Evolutionary conservation across 2,113 vertebrate genomes (phyloP).

Genomic region (Tympanuchus pallidicinctus): DNA sequence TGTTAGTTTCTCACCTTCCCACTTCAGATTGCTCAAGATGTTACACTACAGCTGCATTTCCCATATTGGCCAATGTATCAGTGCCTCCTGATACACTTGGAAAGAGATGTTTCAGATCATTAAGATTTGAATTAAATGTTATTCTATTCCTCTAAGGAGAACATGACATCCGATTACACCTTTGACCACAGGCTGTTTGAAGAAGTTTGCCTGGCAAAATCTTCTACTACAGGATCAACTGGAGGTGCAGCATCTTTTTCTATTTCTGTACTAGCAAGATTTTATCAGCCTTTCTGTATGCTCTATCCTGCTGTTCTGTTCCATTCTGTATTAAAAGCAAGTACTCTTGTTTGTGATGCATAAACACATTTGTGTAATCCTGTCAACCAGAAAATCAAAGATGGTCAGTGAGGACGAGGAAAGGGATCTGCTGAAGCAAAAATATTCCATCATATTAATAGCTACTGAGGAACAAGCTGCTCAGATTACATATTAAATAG

Average conservation of each 20-base stretch:
- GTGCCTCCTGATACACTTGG: neutral
- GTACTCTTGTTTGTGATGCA: neutral
- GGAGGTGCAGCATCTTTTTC: neutral
- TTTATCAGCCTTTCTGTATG: neutral
- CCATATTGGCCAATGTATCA: neutral
- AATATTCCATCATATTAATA: neutral
- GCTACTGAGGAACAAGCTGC: neutral
- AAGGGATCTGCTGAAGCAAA: neutral
- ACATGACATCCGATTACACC: neutral
- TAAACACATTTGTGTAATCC: neutral
- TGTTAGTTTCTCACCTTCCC: neutral
- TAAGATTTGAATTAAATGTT: neutral
- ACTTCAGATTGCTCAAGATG: neutral
- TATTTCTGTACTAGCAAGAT: neutral
- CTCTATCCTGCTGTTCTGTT: neutral
- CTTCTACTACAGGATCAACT: neutral
- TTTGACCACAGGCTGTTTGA: neutral
- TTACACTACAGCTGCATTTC: neutral
- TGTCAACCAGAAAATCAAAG: slow-evolving; percentile 28
- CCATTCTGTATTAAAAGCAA: neutral
- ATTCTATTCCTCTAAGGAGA: neutral
- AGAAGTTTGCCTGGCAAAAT: neutral
- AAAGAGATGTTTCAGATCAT: neutral
- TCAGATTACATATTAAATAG: neutral
- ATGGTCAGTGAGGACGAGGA: neutral